These are phyloP conservation scores for Apogon hyalosoma DNA, from an alignment of 2,797 vertebrate species.

Conservation along the genomic window DNA sequence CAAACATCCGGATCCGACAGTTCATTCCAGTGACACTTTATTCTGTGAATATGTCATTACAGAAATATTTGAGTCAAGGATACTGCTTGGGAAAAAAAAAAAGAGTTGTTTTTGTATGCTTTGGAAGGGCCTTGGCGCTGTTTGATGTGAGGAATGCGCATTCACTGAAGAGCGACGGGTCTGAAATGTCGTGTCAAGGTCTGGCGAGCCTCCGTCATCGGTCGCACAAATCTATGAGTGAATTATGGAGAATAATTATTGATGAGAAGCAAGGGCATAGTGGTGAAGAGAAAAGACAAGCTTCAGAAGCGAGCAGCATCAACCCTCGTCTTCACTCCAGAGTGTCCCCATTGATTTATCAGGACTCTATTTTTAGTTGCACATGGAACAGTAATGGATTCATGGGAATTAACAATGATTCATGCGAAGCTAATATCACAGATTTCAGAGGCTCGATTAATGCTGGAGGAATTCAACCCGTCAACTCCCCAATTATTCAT, in stretches of 20 bases:
- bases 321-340: conserved; percentile 61
- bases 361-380: conserved; percentile 79
- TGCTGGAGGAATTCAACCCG: conserved; percentile 61
- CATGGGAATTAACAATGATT: conserved; percentile 80
- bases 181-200: conserved; percentile 42
- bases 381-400: conserved; percentile 77
- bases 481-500: conserved; percentile 73
- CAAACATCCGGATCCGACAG: too few relatives aligned
- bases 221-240: conserved; percentile 54
- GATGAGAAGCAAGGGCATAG: conserved; percentile 65
- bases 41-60: conserved; percentile 26
- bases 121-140: conserved; percentile 36
- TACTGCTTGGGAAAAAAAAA: conserved; percentile 5
- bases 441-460: conserved; percentile 79
- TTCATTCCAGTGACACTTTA: too few relatives aligned
- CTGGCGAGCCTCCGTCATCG: conserved; percentile 22
- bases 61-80: conserved; percentile 40
- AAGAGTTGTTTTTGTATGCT: conserved; percentile 12
- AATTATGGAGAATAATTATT: conserved; percentile 73
- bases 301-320: conserved; percentile 56
- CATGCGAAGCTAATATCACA: conserved; percentile 75
- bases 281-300: conserved; percentile 53
- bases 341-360: conserved; percentile 81
- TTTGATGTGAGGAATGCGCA: conserved; percentile 30
- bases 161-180: conserved; percentile 29